phyloP scores from a whole-genome alignment of 1,140 invertebrate species.

The Chymomyza costata region DNA sequence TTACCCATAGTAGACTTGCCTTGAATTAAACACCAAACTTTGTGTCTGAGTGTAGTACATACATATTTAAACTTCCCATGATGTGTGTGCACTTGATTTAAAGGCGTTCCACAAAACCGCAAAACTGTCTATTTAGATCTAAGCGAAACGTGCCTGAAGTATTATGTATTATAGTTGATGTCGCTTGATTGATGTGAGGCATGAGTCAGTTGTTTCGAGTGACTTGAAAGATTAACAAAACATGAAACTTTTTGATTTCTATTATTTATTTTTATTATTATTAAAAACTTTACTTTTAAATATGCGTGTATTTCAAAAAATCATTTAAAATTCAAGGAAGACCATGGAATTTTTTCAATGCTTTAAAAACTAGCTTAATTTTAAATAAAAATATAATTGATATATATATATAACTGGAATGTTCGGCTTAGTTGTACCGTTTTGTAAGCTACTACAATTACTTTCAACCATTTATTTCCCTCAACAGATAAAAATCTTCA shows the following conservation, averaged over 20 bases:
- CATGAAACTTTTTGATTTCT: not conserved
- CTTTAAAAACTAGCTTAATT: constrained; percentile 16
- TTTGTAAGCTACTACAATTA: constrained; percentile 43
- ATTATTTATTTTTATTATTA: constrained; percentile 35
- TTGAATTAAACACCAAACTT: constrained; percentile 27
- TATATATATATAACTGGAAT: constrained; percentile 52
- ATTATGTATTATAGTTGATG: constrained; percentile 24
- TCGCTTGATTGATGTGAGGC: constrained; percentile 46
- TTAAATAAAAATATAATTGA: constrained; percentile 23
- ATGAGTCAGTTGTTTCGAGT: constrained; percentile 39
- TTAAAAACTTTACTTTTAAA: constrained; percentile 57
- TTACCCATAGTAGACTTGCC: constrained; percentile 10
- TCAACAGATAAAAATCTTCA: no score
- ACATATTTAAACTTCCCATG: no score
- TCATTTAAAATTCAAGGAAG: constrained; percentile 69
- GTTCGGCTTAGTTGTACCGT: constrained; percentile 11
- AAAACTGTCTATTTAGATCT: constrained; percentile 32
- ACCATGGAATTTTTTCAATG: constrained; percentile 48
- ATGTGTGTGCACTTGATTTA: constrained; percentile 43
- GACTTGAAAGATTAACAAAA: constrained; percentile 26
- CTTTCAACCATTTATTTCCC: constrained; percentile 66
- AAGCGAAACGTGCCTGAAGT: constrained; percentile 57
- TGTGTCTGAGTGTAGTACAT: no score
- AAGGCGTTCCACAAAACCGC: constrained; percentile 42
- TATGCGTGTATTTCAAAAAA: constrained; percentile 25